phyloP scores from a whole-genome alignment of 2,113 vertebrate species.

The Puffinus mauretanicus region DNA sequence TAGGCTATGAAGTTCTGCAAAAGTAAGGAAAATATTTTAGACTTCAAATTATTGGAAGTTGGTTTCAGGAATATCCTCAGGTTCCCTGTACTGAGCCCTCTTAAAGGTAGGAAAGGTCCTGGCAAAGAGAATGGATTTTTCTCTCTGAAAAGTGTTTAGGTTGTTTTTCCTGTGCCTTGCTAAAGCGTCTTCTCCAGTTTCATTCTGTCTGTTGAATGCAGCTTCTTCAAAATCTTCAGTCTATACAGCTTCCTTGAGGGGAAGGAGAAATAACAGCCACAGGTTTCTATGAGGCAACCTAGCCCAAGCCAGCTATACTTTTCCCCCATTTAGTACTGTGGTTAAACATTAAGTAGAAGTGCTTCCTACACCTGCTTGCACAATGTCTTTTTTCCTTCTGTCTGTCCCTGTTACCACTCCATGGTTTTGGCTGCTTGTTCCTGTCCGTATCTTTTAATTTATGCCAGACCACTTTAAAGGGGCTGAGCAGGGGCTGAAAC shows the following conservation, averaged over 20 bases:
- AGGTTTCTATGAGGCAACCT: background rate
- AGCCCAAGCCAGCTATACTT: background rate
- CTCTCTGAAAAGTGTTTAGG: background rate
- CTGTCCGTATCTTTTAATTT: background rate
- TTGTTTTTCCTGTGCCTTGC: background rate
- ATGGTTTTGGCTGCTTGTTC: background rate
- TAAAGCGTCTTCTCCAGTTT: background rate
- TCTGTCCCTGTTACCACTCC: background rate
- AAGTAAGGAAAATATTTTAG: background rate
- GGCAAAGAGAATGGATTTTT: background rate
- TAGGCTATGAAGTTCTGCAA: background rate
- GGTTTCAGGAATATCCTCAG: background rate
- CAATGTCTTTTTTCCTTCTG: background rate
- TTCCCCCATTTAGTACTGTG: background rate
- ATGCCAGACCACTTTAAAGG: background rate
- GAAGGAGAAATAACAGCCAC: background rate
- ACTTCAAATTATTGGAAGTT: background rate
- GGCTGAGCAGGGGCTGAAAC: background rate
- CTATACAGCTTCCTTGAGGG: background rate
- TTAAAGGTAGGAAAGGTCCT: background rate
- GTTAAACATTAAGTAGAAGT: conserved; percentile 33
- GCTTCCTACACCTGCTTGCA: background rate
- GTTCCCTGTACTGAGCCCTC: background rate
- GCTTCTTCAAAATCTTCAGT: background rate
- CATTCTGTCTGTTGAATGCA: background rate